Evolutionary conservation across 2,797 vertebrate genomes (phyloP), one percentile per base, ranked within the genome.

Genomic region (Trematomus bernacchii): DNA sequence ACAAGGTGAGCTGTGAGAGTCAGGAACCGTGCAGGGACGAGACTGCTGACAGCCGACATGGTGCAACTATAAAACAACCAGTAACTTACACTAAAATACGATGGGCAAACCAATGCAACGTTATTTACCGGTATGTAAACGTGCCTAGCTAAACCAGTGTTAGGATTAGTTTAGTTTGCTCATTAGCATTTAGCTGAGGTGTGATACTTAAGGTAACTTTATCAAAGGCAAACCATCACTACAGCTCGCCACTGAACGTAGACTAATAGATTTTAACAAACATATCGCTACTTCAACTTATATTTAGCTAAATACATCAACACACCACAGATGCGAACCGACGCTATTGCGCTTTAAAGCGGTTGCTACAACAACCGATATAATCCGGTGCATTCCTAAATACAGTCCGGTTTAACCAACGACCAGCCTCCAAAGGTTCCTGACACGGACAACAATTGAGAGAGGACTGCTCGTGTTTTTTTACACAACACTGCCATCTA

Each of bases 21-120:
- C 76, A 98, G 92, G 84, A 98, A 98, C 14, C 97, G 94, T 0
- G 96, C 95, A 10, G 97, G 97, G 0, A 98, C 93, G 1, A 98
- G 93, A 55, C 94, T 96, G 55, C 72, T 91, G 15, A 96, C 77
- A 37, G 85, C 91, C 4, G 95, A 89, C 97, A 97, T 97, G 33
- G 6, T 78, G 2, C 33, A 8, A 16, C 15, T 2, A 16, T n/a
- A 30, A 46, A 19, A 40, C 2, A 53, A 14, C 19, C 33, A 43
- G 7, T 11, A 37, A 37, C 2, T 9, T 37, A 16, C 3, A 43
- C 15, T 40, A 15, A 62, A 23, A 71, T 9, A 27, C 14, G 60
- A 15, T 10, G 18, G 0, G 9, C 3, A 58, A 5, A 0, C 1
- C 9, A 27, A 43, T n/a, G 0, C 0, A 58, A 12, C 10, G 7